Base-by-base conservation (phyloP, 2,797 vertebrate species). In the Peromyscus eremicus region DNA sequence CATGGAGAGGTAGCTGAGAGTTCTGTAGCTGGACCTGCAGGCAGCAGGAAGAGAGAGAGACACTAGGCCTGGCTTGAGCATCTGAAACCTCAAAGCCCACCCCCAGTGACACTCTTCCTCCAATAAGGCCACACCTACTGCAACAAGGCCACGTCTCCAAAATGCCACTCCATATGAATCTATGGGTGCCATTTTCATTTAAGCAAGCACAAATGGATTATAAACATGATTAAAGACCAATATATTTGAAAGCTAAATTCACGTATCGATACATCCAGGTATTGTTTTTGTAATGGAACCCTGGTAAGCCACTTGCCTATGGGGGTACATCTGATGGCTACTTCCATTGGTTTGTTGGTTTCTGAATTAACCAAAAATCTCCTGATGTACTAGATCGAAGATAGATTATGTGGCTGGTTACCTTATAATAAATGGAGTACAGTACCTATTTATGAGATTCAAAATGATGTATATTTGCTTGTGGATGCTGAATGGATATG, bases 361-460 rank as follows among this genome's bases (percentile, higher is more conserved):
- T 84, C 57, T 86, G 64, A 94, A 71, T 94, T 84, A 91, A 91
- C 79, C 55, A 88, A 80, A 80, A 60, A 10, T 90, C 8, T 40
- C 37, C n/a, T 13, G 37, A 57, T 94, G 86, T 73, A 66, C 12
- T 89, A 80, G 86, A 60, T 80, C 89, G n/a, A 60, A 76, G 84
- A 80, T 62, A 92, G 77, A 27, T 37, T n/a, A 32, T 89, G 70
- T 64, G 90, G 7, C 27, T 13, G 85, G 32, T 77, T 93, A 64
- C 76, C 37, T 92, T 29, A 49, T 23, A 84, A 40, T 76, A 60
- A 73, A 60, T 8, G 16, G 57, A 73, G 16, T 64, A 52, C 52
- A 73, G 70, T 81, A 70, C 25, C 17, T 64, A 32, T 73, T 55
- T 52, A n/a, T 37, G 43, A 87, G 86, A 75, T 76, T 66, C 34